These are phyloP conservation scores for Saguinus imperator DNA, from an alignment of 2,113 vertebrate genomes.

Conservation along the genomic window DNA sequence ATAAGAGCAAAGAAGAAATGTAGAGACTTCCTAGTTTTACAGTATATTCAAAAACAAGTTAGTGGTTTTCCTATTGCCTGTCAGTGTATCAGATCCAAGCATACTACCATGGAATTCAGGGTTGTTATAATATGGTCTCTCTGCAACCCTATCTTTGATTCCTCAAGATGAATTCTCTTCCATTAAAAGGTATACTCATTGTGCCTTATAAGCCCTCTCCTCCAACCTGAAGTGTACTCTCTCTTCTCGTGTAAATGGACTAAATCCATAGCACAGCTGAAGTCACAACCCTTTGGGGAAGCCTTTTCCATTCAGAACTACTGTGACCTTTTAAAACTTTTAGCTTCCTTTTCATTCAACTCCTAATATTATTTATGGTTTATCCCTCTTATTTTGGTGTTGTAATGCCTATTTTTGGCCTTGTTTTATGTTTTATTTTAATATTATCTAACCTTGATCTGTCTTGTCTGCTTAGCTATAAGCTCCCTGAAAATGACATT, in stretches of 20 bases:
- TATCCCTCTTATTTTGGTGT: background rate
- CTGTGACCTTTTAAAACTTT: background rate
- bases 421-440: constrained; percentile 20
- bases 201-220: background rate
- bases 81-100: background rate
- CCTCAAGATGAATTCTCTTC: background rate
- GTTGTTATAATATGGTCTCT: background rate
- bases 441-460: background rate
- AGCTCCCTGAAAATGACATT: constrained; percentile 16
- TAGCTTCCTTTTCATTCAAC: background rate
- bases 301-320: background rate
- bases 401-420: background rate
- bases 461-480: background rate
- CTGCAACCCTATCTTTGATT: background rate
- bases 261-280: background rate
- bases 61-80: background rate
- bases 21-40: background rate
- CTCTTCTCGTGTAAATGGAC: background rate
- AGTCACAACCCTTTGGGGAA: background rate
- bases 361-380: background rate
- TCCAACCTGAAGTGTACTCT: background rate
- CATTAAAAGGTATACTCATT: background rate
- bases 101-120: background rate
- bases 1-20: constrained; percentile 19
- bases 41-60: background rate